These are phyloP conservation scores for Coracias cyanogaster DNA, from an alignment of 2,797 vertebrate species.

Conservation along the genomic window DNA sequence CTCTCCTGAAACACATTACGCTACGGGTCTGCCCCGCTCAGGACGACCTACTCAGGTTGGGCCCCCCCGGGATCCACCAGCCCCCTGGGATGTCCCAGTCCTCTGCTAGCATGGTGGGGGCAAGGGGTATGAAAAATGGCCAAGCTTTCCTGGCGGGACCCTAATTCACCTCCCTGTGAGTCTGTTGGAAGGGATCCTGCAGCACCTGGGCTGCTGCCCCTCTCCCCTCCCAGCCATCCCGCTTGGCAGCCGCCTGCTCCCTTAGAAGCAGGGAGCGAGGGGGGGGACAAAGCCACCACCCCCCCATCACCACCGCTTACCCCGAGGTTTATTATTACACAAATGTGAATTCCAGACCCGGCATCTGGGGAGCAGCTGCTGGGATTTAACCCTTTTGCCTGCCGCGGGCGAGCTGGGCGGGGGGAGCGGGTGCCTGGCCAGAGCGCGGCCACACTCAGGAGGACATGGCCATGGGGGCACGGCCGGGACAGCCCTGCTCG, in stretches of 20 bases:
- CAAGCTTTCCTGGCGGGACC: neutral
- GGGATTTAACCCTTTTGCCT: slow-evolving; percentile 54
- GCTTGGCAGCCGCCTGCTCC: neutral
- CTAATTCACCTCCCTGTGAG: slow-evolving; percentile 37
- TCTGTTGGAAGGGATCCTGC: neutral
- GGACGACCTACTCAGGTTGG: neutral
- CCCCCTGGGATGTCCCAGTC: neutral
- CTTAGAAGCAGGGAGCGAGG: neutral
- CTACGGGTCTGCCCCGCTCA: neutral
- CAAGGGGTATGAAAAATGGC: neutral
- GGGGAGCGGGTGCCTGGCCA: fast-evolving
- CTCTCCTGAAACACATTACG: slow-evolving; percentile 45
- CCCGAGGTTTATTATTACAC: slow-evolving; percentile 75
- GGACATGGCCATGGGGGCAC: neutral
- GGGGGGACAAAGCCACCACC: neutral
- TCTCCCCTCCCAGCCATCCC: neutral
- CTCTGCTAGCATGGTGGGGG: fast-evolving
- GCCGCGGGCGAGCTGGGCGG: fast-evolving
- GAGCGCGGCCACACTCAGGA: fast-evolving
- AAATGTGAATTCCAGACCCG: slow-evolving; percentile 72
- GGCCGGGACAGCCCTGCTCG: neutral
- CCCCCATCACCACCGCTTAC: slow-evolving; percentile 4
- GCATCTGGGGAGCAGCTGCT: slow-evolving; percentile 76
- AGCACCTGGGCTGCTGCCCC: slow-evolving; percentile 49
- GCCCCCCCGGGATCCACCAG: fast-evolving